These are phyloP conservation scores for Sarcophaga subvicina DNA, from an alignment of 2,888 invertebrate species.

Conservation along the genomic window DNA sequence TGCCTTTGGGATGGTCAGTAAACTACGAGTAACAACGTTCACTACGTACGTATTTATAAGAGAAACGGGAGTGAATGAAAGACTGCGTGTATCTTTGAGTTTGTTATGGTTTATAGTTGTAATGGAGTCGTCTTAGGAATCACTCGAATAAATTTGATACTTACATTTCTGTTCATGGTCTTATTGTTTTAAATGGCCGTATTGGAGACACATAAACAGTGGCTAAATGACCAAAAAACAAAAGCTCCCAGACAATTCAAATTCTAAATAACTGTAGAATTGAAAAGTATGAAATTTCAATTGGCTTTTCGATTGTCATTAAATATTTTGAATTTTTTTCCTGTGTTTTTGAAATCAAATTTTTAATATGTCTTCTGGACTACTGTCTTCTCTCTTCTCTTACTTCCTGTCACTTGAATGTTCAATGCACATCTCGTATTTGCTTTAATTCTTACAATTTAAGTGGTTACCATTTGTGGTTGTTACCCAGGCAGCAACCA, in stretches of 20 bases:
- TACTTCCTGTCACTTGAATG: neutral
- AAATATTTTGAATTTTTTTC: neutral
- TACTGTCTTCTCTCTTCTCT: neutral
- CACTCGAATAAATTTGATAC: slow-evolving; percentile 40
- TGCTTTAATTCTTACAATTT: slow-evolving; percentile 55
- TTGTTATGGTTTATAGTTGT: slow-evolving; percentile 43
- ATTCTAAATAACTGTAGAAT: too few species aligned
- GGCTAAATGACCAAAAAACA: neutral
- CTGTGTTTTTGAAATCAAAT: neutral
- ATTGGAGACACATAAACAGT: neutral
- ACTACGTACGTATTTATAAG: neutral
- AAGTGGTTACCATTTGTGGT: slow-evolving; percentile 66
- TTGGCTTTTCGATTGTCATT: neutral
- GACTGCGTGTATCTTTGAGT: slow-evolving; percentile 7
- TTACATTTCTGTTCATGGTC: slow-evolving; percentile 63
- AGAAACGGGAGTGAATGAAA: neutral
- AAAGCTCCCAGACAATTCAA: too few species aligned
- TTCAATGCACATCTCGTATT: slow-evolving; percentile 24
- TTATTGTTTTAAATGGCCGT: slow-evolving; percentile 51
- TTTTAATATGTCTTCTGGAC: too few species aligned
- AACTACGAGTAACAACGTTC: too few species aligned
- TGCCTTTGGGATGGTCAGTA: neutral
- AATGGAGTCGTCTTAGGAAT: slow-evolving; percentile 49
- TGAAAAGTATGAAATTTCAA: too few species aligned
- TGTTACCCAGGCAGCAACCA: slow-evolving; percentile 44